These are phyloP conservation scores for Scaeva pyrastri DNA, from an alignment of 2,888 invertebrate genomes.

Conservation along the genomic window DNA sequence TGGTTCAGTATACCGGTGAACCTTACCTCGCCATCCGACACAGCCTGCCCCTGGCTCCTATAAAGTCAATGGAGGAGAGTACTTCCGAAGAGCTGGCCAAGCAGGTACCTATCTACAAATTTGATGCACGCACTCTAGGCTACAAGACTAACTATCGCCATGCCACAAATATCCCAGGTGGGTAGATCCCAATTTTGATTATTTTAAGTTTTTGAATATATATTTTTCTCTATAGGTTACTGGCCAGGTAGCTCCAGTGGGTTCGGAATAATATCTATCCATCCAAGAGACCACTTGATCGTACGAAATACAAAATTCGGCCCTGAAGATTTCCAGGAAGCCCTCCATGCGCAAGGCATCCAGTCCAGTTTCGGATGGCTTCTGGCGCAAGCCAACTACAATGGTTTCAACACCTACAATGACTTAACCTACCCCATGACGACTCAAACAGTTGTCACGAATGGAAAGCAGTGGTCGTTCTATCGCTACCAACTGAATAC, in stretches of 20 bases:
- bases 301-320: constrained; percentile 85
- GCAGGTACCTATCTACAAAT: constrained; percentile 85
- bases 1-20: constrained; percentile 88
- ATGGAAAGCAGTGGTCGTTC: constrained; percentile 94
- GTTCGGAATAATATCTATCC: constrained; percentile 91
- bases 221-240: constrained; percentile 85
- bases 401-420: constrained; percentile 95
- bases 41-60: constrained; percentile 87
- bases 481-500: constrained; percentile 97
- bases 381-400: constrained; percentile 90
- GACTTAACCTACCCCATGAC: constrained; percentile 96
- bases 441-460: constrained; percentile 94
- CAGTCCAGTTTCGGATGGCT: constrained; percentile 92
- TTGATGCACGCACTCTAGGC: constrained; percentile 87
- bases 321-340: constrained; percentile 86
- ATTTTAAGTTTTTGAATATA: background rate
- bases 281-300: constrained; percentile 87
- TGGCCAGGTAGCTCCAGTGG: constrained; percentile 93
- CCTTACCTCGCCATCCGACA: constrained; percentile 90
- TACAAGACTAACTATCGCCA: constrained; percentile 86
- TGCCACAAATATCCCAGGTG: constrained; percentile 91
- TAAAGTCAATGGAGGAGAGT: constrained; percentile 86
- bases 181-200: background rate
- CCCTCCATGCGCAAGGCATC: constrained; percentile 90
- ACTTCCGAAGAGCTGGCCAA: constrained; percentile 84